Evolutionary conservation across 2,888 invertebrate species (phyloP), one percentile per base, ranked within the genome.

Genomic region (Hoplodrina blanda): DNA sequence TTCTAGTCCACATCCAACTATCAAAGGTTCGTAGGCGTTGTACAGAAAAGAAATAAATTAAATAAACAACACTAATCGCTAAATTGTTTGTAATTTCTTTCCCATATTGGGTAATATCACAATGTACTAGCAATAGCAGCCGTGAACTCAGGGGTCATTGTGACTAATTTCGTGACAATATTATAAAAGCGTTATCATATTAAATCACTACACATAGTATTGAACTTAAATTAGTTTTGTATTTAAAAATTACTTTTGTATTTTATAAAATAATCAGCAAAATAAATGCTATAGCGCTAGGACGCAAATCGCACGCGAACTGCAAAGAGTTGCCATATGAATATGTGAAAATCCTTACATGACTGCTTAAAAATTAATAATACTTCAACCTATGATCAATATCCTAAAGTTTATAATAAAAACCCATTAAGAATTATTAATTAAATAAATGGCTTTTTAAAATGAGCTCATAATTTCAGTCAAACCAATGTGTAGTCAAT

Each of bases 221-320:
- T 83, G 57, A 73, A 73, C 73, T 44, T 67, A 78, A 69, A 74
- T 80, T 62, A 66, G 65, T 53, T 69, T 69, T 50, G 19, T 66
- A 65, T 76, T 75, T 73, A 61, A 37, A 75, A 76, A 81, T 71
- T 73, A 82, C 69, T 83, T 79, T 62, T 62, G 78, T 78, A 84
- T 80, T 85, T 81, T 84, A 77, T 82, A 83, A 80, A 88, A 79
- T 86, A 84, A 76, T 82, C 79, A 85, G 68, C 85, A 88, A 91
- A 91, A 88, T 87, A 89, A 88, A 87, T 87, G 84, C 86, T 86
- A 83, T 67, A 77, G 73, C 78, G 83, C 86, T 88, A 89, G 93
- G 93, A 95, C 94, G 94, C 94, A 94, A 94, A 91, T 92, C 87
- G 89, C 93, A 94, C 91, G 93, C 93, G 91, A 93, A 91, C 90